Percentiles rank a stretch among this genome's conserved stretches.
Evolutionary conservation across 2,113 vertebrate genomes (phyloP).

Genomic region (Plectropomus leopardus): DNA sequence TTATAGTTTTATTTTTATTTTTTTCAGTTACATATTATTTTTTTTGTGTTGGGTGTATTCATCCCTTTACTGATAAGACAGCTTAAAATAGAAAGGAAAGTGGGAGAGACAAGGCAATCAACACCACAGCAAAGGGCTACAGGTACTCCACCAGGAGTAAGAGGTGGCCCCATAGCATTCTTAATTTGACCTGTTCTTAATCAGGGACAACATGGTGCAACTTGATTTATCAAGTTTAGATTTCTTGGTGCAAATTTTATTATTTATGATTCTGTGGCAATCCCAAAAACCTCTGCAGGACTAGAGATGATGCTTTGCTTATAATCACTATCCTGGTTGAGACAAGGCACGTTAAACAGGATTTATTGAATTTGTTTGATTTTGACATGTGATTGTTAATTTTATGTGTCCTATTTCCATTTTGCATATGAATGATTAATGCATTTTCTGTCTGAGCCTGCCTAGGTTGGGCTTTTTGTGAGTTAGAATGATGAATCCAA

Average conservation of each 20-base stretch:
- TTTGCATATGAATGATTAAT: not conserved
- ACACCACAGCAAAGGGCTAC: too few species aligned
- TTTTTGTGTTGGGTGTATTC: too few species aligned
- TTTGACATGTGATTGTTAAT: not conserved
- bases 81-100: too few species aligned
- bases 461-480: not conserved
- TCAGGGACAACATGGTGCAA: not conserved
- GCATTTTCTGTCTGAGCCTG: not conserved
- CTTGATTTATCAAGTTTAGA: not conserved
- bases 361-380: not conserved
- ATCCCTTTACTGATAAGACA: too few species aligned
- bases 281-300: not conserved
- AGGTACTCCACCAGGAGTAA: too few species aligned
- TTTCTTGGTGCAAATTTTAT: not conserved
- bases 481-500: not conserved
- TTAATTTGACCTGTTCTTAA: not conserved
- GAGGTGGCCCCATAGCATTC: too few species aligned
- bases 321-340: not conserved
- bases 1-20: not conserved
- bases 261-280: not conserved
- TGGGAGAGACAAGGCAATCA: too few species aligned
- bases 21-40: too few species aligned
- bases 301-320: not conserved
- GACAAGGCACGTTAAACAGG: not conserved
- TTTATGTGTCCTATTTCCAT: not conserved